Conservation (phyloP, 2,797 vertebrate species). For the Nasua narica region DNA sequence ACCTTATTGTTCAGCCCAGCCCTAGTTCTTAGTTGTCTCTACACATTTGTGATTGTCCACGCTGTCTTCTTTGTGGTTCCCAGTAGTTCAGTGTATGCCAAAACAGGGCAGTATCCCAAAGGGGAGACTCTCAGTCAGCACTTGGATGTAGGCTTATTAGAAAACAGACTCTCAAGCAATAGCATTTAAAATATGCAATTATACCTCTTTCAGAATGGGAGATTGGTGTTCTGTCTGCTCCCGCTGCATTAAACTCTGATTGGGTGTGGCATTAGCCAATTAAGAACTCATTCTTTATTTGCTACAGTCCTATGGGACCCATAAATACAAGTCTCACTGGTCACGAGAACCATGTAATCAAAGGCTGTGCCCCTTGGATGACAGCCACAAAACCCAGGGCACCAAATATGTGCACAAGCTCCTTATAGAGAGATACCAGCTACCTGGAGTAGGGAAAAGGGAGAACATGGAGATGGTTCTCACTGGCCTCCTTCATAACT, state of each 20-base stretch:
- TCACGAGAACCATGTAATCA: not conserved
- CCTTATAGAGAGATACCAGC: not conserved
- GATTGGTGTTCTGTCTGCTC: not conserved
- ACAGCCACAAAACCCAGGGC: not conserved
- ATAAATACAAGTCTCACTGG: not conserved
- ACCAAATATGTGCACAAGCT: not conserved
- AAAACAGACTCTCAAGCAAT: not conserved
- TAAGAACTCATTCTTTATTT: not conserved
- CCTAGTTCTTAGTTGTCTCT: not conserved
- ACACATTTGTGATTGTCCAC: not conserved
- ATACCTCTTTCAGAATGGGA: not conserved
- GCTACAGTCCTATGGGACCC: not conserved
- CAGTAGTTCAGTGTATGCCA: not conserved
- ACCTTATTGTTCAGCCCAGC: not conserved
- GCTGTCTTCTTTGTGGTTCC: not conserved
- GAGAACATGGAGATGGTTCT: not conserved
- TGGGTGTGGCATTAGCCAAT: not conserved
- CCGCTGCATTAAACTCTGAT: not conserved
- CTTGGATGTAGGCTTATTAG: not conserved
- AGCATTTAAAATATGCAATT: not conserved
- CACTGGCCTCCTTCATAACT: not conserved
- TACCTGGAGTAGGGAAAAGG: not conserved
- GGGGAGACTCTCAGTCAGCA: not conserved
- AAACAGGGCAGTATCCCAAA: not conserved
- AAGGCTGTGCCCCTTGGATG: not conserved